Conservation (phyloP, 2,113 vertebrate species). For the Zosterops lateralis region DNA sequence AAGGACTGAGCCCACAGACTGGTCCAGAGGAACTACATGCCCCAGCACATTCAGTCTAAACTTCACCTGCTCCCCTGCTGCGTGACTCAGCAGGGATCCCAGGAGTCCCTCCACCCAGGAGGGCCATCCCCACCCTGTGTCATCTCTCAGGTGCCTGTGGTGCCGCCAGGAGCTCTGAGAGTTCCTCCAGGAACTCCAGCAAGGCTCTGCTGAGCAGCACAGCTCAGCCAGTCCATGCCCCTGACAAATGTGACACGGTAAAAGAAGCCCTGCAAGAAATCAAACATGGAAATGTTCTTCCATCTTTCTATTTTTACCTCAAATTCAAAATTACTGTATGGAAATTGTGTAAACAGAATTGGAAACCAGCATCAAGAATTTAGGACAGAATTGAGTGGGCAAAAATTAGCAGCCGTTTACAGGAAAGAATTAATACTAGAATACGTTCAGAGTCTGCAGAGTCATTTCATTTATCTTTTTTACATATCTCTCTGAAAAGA, state of each 20-base stretch:
- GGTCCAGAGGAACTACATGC: not conserved
- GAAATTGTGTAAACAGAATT: not conserved
- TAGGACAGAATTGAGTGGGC: not conserved
- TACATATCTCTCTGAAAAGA: not conserved
- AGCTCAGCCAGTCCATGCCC: not conserved
- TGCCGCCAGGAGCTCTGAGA: not conserved
- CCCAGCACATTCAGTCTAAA: not conserved
- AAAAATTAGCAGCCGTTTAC: not conserved
- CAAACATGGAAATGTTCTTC: not conserved
- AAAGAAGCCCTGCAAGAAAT: not conserved
- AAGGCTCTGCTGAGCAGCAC: not conserved
- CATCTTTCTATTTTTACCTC: not conserved
- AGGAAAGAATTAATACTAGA: not conserved
- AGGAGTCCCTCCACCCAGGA: not conserved
- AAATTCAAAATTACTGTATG: not conserved
- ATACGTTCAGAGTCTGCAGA: not conserved
- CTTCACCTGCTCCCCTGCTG: rapidly evolving
- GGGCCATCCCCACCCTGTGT: not conserved
- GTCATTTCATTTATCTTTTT: not conserved
- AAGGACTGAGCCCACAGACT: not conserved
- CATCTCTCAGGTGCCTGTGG: not conserved
- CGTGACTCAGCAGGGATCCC: rapidly evolving
- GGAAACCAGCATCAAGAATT: not conserved
- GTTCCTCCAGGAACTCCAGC: not conserved
- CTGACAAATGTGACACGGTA: rapidly evolving